Conservation (phyloP, 1,140 invertebrate species). For the Drosophila lacertosa region DNA sequence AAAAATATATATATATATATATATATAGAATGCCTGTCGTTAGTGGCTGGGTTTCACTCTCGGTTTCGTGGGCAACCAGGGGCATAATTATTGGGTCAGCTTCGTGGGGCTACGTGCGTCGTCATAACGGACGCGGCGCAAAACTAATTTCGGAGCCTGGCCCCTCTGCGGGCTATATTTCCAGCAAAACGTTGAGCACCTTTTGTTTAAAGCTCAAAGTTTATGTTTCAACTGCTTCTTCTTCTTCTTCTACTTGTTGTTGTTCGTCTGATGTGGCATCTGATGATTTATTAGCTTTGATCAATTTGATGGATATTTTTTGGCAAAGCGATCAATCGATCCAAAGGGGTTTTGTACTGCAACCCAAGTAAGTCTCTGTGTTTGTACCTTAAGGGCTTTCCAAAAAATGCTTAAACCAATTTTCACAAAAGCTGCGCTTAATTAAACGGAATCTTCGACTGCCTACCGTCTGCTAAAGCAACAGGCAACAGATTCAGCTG, state of each 20-base stretch:
- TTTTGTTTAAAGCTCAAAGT: slow-evolving; percentile 22
- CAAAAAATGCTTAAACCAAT: slow-evolving; percentile 80
- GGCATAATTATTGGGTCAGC: slow-evolving; percentile 80
- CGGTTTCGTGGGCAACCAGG: slow-evolving; percentile 60
- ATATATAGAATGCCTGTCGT: slow-evolving; percentile 47
- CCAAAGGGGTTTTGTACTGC: slow-evolving; percentile 18
- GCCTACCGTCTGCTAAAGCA: slow-evolving; percentile 15
- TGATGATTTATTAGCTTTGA: slow-evolving; percentile 80
- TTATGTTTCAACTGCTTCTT: slow-evolving; percentile 14
- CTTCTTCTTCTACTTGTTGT: slow-evolving; percentile 13
- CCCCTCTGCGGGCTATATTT: slow-evolving; percentile 71
- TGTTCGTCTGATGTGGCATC: slow-evolving; percentile 55
- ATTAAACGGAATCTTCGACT: slow-evolving; percentile 78
- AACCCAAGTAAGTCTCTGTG: slow-evolving; percentile 16
- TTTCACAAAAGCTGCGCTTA: slow-evolving; percentile 71
- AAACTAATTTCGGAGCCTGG: slow-evolving; percentile 72
- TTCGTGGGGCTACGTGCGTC: slow-evolving; percentile 48
- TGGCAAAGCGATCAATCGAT: slow-evolving; percentile 62
- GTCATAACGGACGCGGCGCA: slow-evolving; percentile 48
- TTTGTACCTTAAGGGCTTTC: slow-evolving; percentile 74
- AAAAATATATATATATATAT: slow-evolving; percentile 12
- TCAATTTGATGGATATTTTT: slow-evolving; percentile 81
- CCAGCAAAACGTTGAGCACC: slow-evolving; percentile 65
- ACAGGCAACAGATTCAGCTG: not conserved
- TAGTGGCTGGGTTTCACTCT: slow-evolving; percentile 66